These are phyloP conservation scores for Brotula barbata DNA, from an alignment of 2,797 vertebrate species.

Conservation along the genomic window DNA sequence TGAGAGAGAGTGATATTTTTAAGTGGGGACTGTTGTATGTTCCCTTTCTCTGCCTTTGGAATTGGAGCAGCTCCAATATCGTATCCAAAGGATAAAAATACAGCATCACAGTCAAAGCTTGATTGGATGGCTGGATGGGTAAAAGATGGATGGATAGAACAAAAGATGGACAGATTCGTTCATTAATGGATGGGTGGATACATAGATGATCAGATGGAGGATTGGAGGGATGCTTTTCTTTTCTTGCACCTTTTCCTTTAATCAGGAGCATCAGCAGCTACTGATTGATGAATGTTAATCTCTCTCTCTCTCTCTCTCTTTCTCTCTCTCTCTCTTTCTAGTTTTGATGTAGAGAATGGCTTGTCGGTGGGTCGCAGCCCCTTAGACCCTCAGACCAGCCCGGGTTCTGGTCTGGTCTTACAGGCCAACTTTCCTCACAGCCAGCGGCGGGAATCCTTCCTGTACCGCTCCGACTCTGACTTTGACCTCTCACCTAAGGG, in stretches of 20 bases:
- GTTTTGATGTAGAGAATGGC: slow-evolving; percentile 99
- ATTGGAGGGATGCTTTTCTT: background rate
- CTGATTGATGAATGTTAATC: no score
- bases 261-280: no score
- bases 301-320: background rate
- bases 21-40: slow-evolving; percentile 21
- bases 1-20: slow-evolving; percentile 52
- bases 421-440: slow-evolving; percentile 95
- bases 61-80: background rate
- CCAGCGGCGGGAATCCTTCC: slow-evolving; percentile 95
- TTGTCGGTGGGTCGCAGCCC: slow-evolving; percentile 93
- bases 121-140: no score
- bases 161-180: no score
- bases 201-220: no score
- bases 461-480: slow-evolving; percentile 98
- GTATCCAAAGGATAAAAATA: background rate
- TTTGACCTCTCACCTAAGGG: slow-evolving; percentile 98
- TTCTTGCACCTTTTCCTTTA: slow-evolving; percentile 13
- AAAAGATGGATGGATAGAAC: no score
- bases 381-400: slow-evolving; percentile 91
- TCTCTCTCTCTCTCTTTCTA: slow-evolving; percentile 60
- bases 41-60: slow-evolving; percentile 23
- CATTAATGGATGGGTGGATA: background rate
- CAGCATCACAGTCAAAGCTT: background rate
- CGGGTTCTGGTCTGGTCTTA: slow-evolving; percentile 92